phyloP scores from a whole-genome alignment of 2,797 vertebrate genomes.

The Spheniscus humboldti region DNA sequence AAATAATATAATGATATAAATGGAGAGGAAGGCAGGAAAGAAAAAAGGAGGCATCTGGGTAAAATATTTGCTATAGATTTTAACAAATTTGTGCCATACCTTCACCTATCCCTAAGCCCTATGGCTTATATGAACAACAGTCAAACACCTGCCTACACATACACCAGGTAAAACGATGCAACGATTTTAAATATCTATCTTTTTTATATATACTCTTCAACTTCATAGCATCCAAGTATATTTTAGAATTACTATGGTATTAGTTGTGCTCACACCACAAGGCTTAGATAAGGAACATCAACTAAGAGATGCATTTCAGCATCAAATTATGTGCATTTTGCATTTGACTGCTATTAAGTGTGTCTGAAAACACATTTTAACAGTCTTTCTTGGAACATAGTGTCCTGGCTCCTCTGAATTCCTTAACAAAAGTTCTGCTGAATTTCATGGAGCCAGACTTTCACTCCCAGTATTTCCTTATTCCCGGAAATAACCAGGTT shows the following conservation, averaged over 20 bases:
- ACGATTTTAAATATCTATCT: background rate
- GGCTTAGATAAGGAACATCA: background rate
- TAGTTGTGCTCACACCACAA: background rate
- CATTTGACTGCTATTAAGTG: background rate
- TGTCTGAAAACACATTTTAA: background rate
- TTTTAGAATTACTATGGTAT: background rate
- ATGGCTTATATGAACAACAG: background rate
- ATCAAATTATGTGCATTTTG: background rate
- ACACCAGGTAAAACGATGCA: background rate
- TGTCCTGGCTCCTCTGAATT: background rate
- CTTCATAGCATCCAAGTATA: background rate
- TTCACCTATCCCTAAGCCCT: background rate
- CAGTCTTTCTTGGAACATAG: background rate
- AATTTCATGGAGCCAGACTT: background rate
- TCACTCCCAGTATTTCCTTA: background rate
- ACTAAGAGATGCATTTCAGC: background rate
- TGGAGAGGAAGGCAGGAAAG: background rate
- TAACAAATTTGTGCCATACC: background rate
- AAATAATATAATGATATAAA: background rate
- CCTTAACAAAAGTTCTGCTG: background rate
- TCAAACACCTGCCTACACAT: background rate
- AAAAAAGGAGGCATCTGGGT: background rate
- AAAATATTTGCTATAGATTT: background rate
- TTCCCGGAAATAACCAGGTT: background rate
- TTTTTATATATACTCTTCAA: background rate